phyloP scores from a whole-genome alignment of 2,888 invertebrate genomes.

The Drosophila subsilvestris region DNA sequence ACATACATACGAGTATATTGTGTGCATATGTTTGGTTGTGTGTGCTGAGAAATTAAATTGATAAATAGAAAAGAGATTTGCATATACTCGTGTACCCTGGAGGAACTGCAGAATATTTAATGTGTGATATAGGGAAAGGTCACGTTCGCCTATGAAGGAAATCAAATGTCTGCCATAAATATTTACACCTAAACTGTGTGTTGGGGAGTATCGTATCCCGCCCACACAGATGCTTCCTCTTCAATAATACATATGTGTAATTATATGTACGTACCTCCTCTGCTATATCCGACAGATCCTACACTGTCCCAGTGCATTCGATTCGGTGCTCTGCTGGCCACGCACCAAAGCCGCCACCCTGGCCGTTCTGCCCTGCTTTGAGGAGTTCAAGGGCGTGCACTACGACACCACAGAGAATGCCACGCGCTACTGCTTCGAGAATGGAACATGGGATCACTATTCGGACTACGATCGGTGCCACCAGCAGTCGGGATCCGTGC shows the following conservation, averaged over 20 bases:
- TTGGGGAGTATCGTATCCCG: not conserved
- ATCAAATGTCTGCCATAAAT: constrained; percentile 21
- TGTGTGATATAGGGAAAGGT: constrained; percentile 22
- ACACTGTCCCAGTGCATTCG: constrained; percentile 88
- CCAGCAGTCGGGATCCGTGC: constrained; percentile 84
- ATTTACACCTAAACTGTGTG: constrained; percentile 20
- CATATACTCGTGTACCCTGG: too few relatives aligned
- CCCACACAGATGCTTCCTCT: constrained; percentile 9
- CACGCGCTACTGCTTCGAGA: constrained; percentile 89
- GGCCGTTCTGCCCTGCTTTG: constrained; percentile 91
- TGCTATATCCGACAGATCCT: constrained; percentile 29
- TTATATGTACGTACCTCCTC: not conserved
- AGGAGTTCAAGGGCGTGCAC: constrained; percentile 90
- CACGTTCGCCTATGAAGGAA: constrained; percentile 10
- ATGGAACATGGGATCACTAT: constrained; percentile 93
- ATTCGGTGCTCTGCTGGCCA: constrained; percentile 93
- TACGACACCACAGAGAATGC: constrained; percentile 95
- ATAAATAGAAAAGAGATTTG: constrained; percentile 17
- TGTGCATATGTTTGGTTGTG: not conserved
- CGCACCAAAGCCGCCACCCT: constrained; percentile 88
- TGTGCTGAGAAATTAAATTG: constrained; percentile 17
- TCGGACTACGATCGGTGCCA: constrained; percentile 90
- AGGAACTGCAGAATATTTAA: not conserved
- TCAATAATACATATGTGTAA: not conserved
- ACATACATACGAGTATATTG: not conserved